These are phyloP conservation scores for Argynnis bischoffii DNA, from an alignment of 2,888 invertebrate species.

Conservation along the genomic window DNA sequence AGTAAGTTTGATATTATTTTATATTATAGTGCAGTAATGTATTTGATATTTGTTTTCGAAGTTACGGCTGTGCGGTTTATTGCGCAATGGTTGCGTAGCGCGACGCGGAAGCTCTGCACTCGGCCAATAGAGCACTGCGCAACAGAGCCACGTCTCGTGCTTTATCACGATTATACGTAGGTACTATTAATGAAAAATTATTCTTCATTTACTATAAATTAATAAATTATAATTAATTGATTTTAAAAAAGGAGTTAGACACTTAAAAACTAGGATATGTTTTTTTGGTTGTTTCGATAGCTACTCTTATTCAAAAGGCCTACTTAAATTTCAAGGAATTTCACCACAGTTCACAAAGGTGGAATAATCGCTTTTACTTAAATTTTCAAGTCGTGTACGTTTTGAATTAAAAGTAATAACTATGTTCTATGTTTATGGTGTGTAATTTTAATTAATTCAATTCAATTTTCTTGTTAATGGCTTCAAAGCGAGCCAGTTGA, in stretches of 20 bases:
- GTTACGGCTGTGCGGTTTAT: slow-evolving; percentile 26
- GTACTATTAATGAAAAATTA: slow-evolving; percentile 25
- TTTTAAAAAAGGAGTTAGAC: background rate
- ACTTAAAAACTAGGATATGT: too few relatives aligned
- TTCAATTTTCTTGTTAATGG: too few relatives aligned
- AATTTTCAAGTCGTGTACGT: too few relatives aligned
- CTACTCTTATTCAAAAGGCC: too few relatives aligned
- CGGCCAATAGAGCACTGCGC: slow-evolving; percentile 73
- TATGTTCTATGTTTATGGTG: too few relatives aligned
- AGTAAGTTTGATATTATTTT: background rate
- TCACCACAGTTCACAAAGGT: too few relatives aligned
- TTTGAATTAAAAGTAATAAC: too few relatives aligned
- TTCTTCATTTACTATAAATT: slow-evolving; percentile 25
- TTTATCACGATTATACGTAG: slow-evolving; percentile 16
- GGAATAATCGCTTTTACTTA: too few relatives aligned
- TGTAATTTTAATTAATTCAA: too few relatives aligned
- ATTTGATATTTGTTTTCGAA: slow-evolving; percentile 20
- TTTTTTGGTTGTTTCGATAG: too few relatives aligned
- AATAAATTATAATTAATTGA: background rate
- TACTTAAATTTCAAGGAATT: too few relatives aligned
- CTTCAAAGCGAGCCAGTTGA: too few relatives aligned
- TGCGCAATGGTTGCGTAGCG: slow-evolving; percentile 45
- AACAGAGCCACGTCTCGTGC: slow-evolving; percentile 36
- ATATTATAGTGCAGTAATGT: slow-evolving; percentile 16
- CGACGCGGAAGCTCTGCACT: slow-evolving; percentile 74